A percentile compares a stretch with the other conserved stretches of the same genome.
Conservation (phyloP, 1,140 invertebrate genomes). For the Diabrotica virgifera region DNA sequence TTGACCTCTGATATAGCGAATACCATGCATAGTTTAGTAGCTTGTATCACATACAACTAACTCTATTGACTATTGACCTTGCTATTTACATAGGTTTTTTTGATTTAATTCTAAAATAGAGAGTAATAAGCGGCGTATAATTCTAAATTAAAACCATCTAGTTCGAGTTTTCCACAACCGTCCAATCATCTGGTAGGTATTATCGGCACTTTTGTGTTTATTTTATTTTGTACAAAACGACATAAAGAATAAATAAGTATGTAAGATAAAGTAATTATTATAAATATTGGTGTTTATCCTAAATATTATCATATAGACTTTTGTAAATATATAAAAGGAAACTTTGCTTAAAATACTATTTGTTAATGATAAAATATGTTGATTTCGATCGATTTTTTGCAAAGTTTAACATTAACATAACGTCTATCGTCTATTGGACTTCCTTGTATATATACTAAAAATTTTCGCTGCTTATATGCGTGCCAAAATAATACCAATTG, state of each 20-base stretch:
- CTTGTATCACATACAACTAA: slow-evolving; percentile 2
- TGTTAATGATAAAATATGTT: slow-evolving; percentile 5
- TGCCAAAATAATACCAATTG: slow-evolving; percentile 12
- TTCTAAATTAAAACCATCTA: too few relatives aligned
- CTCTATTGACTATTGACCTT: not conserved
- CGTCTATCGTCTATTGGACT: slow-evolving; percentile 23
- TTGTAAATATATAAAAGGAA: slow-evolving; percentile 18
- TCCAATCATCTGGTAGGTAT: slow-evolving; percentile 12
- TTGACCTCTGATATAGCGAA: too few relatives aligned
- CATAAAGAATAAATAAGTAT: slow-evolving; percentile 11
- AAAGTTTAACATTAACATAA: slow-evolving; percentile 16
- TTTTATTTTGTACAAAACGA: slow-evolving; percentile 30
- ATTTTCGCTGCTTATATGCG: slow-evolving; percentile 12
- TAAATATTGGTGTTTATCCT: slow-evolving; percentile 30
- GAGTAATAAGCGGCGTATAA: too few relatives aligned
- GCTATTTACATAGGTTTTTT: too few relatives aligned
- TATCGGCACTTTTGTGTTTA: slow-evolving; percentile 27
- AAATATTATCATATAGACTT: slow-evolving; percentile 18
- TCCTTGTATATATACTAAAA: slow-evolving; percentile 17
- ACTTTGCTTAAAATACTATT: slow-evolving; percentile 15
- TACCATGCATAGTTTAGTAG: too few relatives aligned
- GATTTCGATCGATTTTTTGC: slow-evolving; percentile 15
- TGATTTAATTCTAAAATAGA: too few relatives aligned
- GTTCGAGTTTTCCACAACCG: not conserved
- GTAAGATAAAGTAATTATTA: slow-evolving; percentile 31